Percentiles rank a stretch among this genome's conserved stretches.
phyloP scores from a whole-genome alignment of 2,888 invertebrate genomes.

The Acrocyrtus sp. region DNA sequence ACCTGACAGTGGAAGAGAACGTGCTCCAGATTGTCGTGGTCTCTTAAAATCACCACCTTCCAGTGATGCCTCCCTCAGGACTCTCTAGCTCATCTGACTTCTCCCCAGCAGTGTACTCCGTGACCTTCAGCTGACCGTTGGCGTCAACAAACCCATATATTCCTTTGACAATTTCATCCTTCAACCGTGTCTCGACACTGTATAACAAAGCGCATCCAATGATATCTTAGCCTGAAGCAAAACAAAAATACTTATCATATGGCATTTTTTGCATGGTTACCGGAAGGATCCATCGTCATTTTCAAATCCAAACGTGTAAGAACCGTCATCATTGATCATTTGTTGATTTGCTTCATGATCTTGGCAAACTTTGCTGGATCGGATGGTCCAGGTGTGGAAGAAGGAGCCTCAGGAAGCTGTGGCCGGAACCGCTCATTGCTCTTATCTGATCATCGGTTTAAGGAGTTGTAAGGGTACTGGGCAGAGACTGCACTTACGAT shows the following conservation, averaged over 20 bases:
- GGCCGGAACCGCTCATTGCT: slow-evolving; percentile 17
- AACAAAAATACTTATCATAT: background rate
- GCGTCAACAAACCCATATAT: slow-evolving; percentile 82
- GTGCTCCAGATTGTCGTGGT: slow-evolving; percentile 29
- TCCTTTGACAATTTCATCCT: slow-evolving; percentile 82
- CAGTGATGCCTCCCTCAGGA: slow-evolving; percentile 9
- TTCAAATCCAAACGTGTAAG: slow-evolving; percentile 86
- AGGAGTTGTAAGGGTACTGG: slow-evolving; percentile 36
- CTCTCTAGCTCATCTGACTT: slow-evolving; percentile 36
- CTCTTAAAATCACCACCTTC: slow-evolving; percentile 2
- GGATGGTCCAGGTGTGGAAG: slow-evolving; percentile 11
- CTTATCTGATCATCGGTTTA: slow-evolving; percentile 25
- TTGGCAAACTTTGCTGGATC: slow-evolving; percentile 70
- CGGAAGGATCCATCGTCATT: slow-evolving; percentile 87
- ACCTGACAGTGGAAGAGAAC: slow-evolving; percentile 44
- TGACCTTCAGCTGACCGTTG: slow-evolving; percentile 78
- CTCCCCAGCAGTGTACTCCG: slow-evolving; percentile 77
- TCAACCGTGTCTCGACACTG: slow-evolving; percentile 78
- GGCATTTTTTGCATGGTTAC: slow-evolving; percentile 65
- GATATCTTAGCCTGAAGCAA: too few species aligned
- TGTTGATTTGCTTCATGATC: slow-evolving; percentile 83
- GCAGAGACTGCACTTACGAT: slow-evolving; percentile 38
- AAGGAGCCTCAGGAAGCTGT: background rate
- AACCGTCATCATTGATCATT: slow-evolving; percentile 84
- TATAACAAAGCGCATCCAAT: too few species aligned